These are phyloP conservation scores for Drosophila ercepeae DNA, from an alignment of 1,140 invertebrate genomes.

Conservation along the genomic window DNA sequence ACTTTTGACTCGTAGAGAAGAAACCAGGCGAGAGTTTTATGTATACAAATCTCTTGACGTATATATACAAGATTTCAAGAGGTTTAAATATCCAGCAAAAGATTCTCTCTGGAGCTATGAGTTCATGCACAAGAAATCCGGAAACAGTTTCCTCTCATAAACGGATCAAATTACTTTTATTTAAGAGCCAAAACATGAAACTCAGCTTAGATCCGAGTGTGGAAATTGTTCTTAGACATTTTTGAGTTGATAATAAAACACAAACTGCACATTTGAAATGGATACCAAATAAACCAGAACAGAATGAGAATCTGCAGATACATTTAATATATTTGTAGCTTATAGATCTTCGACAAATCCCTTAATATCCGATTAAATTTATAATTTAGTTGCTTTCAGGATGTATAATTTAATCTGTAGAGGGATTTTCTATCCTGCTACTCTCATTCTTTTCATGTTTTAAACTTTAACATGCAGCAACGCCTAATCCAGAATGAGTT, in stretches of 20 bases:
- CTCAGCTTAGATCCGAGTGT: too few species aligned
- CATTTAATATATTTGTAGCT: too few species aligned
- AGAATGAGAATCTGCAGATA: too few species aligned
- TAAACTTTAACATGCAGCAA: background rate
- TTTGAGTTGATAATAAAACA: too few species aligned
- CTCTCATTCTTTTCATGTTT: background rate
- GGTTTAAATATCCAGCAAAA: too few species aligned
- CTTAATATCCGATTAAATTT: too few species aligned
- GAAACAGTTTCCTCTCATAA: background rate
- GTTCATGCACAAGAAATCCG: background rate
- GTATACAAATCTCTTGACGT: background rate
- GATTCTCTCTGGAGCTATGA: background rate
- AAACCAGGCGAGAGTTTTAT: background rate
- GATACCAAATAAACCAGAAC: too few species aligned
- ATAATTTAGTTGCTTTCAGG: too few species aligned
- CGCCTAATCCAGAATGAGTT: background rate
- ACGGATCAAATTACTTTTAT: background rate
- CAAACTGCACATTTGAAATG: too few species aligned
- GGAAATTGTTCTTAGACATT: too few species aligned
- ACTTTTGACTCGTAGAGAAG: background rate
- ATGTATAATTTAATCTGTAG: background rate
- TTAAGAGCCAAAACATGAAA: background rate
- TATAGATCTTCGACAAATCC: too few species aligned
- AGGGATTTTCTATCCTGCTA: background rate
- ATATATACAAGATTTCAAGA: background rate